Percentiles rank a stretch among this genome's conserved stretches.
Conservation (phyloP, 2,797 vertebrate species). For the Psittacula echo region DNA sequence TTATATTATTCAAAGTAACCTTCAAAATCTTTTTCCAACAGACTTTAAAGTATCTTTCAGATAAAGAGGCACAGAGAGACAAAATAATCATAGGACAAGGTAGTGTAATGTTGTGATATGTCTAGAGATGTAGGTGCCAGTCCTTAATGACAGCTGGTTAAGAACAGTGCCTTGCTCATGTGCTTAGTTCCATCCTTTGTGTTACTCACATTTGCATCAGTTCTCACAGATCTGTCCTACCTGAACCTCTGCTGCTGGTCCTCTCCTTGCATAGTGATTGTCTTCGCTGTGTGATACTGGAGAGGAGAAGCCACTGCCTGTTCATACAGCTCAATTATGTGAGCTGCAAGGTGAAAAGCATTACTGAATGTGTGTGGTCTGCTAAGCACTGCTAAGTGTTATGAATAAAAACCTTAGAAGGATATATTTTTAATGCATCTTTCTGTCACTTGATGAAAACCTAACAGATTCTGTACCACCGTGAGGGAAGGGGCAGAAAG, state of each 20-base stretch:
- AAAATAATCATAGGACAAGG: not conserved
- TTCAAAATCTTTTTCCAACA: not conserved
- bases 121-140: not conserved
- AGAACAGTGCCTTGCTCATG: not conserved
- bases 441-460: not conserved
- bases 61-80: not conserved
- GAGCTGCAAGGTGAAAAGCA: conserved; percentile 72
- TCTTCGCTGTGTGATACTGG: not conserved
- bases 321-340: conserved; percentile 78
- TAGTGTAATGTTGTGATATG: not conserved
- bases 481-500: not conserved
- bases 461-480: not conserved
- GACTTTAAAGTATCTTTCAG: not conserved
- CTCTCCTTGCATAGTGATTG: not conserved
- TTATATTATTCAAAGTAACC: not conserved
- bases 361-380: not conserved
- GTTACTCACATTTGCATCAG: not conserved
- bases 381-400: not conserved
- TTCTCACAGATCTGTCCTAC: conserved; percentile 64
- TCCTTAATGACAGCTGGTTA: not conserved
- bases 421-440: not conserved
- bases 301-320: conserved; percentile 61
- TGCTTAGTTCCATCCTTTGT: not conserved
- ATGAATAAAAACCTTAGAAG: not conserved
- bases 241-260: conserved; percentile 50